A percentile compares a stretch with the other conserved stretches of the same genome.
phyloP scores from a whole-genome alignment of 2,888 invertebrate genomes.

The Drosophila lacicola region DNA sequence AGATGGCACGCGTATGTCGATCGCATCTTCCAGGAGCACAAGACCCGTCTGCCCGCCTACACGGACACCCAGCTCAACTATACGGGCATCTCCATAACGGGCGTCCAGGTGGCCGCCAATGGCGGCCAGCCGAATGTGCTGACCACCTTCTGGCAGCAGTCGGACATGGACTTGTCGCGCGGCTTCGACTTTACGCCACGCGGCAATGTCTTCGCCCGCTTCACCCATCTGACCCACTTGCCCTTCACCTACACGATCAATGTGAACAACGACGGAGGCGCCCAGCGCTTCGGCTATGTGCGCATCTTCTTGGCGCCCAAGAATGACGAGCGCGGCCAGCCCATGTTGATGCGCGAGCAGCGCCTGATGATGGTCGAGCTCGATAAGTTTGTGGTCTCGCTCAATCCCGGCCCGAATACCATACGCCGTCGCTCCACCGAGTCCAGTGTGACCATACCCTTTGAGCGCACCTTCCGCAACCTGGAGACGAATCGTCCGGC shows the following conservation, averaged over 20 bases:
- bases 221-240: constrained; percentile 91
- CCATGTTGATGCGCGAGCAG: constrained; percentile 87
- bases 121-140: constrained; percentile 87
- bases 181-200: constrained; percentile 93
- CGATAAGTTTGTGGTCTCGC: constrained; percentile 89
- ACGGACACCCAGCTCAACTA: constrained; percentile 82
- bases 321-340: constrained; percentile 88
- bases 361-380: constrained; percentile 88
- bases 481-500: constrained; percentile 87
- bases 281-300: constrained; percentile 87
- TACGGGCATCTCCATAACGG: constrained; percentile 87
- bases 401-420: constrained; percentile 89
- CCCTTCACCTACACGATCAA: constrained; percentile 89
- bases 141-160: constrained; percentile 92
- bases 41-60: constrained; percentile 90
- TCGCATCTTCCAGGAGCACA: constrained; percentile 91
- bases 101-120: constrained; percentile 86
- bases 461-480: constrained; percentile 92
- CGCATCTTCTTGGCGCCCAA: constrained; percentile 89
- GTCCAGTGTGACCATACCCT: constrained; percentile 93
- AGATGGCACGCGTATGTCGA: constrained; percentile 93
- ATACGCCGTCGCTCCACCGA: constrained; percentile 89
- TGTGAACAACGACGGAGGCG: constrained; percentile 87
- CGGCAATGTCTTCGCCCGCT: constrained; percentile 89
- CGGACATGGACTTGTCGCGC: constrained; percentile 90